phyloP scores from a whole-genome alignment of 2,888 invertebrate genomes.

The Oscheius myriophilus region DNA sequence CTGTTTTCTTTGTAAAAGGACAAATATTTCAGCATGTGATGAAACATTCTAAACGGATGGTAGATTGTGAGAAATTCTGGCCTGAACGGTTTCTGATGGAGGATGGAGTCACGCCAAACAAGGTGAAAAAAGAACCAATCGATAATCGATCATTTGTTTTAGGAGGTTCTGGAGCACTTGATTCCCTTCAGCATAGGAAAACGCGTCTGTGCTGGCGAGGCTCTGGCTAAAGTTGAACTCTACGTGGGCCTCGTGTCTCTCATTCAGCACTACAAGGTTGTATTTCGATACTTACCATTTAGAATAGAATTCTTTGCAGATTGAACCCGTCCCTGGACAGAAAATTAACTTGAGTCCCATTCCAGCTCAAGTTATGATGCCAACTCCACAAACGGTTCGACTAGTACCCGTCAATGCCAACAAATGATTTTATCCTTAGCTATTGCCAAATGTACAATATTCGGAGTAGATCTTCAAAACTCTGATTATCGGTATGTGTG shows the following conservation, averaged over 20 bases:
- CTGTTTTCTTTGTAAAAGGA: neutral
- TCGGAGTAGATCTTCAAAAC: no score
- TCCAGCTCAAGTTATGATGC: no score
- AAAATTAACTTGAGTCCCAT: conserved; percentile 24
- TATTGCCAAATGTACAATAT: no score
- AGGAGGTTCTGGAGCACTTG: conserved; percentile 42
- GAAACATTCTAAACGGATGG: conserved; percentile 40
- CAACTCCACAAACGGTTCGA: no score
- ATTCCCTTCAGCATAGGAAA: conserved; percentile 53
- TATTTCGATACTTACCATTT: neutral
- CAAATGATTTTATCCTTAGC: no score
- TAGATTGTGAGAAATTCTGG: conserved; percentile 39
- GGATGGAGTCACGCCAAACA: conserved; percentile 45
- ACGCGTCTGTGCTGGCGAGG: conserved; percentile 54
- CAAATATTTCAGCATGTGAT: conserved; percentile 38
- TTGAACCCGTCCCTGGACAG: conserved; percentile 25
- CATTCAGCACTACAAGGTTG: conserved; percentile 29
- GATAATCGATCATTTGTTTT: conserved; percentile 14
- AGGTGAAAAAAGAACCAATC: conserved; percentile 19
- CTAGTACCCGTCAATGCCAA: no score
- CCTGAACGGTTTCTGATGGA: conserved; percentile 50
- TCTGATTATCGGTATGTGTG: no score
- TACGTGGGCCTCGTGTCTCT: conserved; percentile 35
- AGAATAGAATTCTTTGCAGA: conserved; percentile 15
- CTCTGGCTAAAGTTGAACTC: conserved; percentile 51